Evolutionary conservation across 2,113 vertebrate species (phyloP).

Genomic region (Platysternon megacephalum): DNA sequence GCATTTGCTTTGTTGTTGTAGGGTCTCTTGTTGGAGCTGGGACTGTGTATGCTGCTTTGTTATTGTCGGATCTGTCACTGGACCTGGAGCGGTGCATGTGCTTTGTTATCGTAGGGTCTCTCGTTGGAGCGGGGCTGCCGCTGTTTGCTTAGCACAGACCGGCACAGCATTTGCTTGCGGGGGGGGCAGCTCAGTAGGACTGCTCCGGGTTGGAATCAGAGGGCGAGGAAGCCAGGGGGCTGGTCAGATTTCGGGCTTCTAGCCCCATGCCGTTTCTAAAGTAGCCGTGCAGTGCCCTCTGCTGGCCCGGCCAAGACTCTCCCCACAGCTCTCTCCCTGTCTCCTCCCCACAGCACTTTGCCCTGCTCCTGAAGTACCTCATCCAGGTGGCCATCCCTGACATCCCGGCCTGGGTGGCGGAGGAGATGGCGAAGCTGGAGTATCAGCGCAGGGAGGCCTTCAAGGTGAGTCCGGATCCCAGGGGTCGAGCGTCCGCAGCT

Average conservation of each 20-base stretch:
- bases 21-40: rapidly evolving
- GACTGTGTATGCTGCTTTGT: rapidly evolving
- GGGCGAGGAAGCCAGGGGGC: neutral
- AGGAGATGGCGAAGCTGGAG: slow-evolving; percentile 96
- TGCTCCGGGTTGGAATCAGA: neutral
- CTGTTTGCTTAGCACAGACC: neutral
- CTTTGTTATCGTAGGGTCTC: neutral
- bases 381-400: slow-evolving; percentile 95
- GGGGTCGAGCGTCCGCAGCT: neutral
- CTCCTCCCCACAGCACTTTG: slow-evolving; percentile 85
- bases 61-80: rapidly evolving
- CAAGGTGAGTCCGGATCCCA: slow-evolving; percentile 82
- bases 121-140: neutral
- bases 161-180: neutral
- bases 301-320: neutral
- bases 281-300: rapidly evolving
- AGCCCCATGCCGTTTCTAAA: neutral
- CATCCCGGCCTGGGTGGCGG: slow-evolving; percentile 92
- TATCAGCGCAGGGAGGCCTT: slow-evolving; percentile 95
- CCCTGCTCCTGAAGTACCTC: slow-evolving; percentile 92
- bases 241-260: neutral
- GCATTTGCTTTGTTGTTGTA: rapidly evolving
- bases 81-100: rapidly evolving
- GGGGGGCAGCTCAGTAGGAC: neutral
- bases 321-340: too few relatives aligned